Percentiles rank a stretch among this genome's conserved stretches.
phyloP scores from a whole-genome alignment of 2,113 vertebrate genomes.

The Rostratula benghalensis region DNA sequence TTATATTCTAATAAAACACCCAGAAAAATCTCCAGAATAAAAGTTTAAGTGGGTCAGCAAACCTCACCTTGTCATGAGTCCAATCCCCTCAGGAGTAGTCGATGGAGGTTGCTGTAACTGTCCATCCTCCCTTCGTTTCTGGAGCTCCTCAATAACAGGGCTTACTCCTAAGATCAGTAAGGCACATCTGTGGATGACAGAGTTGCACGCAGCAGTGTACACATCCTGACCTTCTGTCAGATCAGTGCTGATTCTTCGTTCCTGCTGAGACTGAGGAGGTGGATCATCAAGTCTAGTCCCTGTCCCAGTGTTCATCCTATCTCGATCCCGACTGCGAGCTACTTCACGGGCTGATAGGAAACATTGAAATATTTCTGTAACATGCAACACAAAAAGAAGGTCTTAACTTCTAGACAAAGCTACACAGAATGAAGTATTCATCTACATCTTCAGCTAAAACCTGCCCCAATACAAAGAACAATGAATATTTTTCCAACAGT shows the following conservation, averaged over 20 bases:
- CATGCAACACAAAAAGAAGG: conserved; percentile 80
- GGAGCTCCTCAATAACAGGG: conserved; percentile 84
- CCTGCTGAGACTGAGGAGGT: conserved; percentile 80
- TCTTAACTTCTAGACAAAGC: conserved; percentile 74
- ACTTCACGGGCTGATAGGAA: conserved; percentile 98
- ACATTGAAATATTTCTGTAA: conserved; percentile 99
- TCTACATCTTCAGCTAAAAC: conserved; percentile 34
- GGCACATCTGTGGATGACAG: conserved; percentile 94
- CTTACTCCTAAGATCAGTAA: conserved; percentile 91
- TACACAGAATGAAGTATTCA: conserved; percentile 51
- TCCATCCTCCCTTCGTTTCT: conserved; percentile 85
- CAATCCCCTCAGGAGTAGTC: conserved; percentile 79
- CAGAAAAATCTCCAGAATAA: background rate
- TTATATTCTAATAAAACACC: background rate
- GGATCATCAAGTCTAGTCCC: conserved; percentile 82
- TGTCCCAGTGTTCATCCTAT: conserved; percentile 82
- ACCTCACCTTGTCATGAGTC: conserved; percentile 92
- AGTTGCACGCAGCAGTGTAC: conserved; percentile 95
- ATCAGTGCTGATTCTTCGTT: conserved; percentile 83
- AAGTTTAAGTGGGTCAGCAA: background rate
- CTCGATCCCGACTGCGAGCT: conserved; percentile 89
- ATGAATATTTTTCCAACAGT: background rate
- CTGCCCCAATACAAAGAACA: background rate
- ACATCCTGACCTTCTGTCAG: conserved; percentile 92
- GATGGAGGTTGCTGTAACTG: conserved; percentile 69